phyloP scores from a whole-genome alignment of 2,113 vertebrate species.

The Xerus inauris region DNA sequence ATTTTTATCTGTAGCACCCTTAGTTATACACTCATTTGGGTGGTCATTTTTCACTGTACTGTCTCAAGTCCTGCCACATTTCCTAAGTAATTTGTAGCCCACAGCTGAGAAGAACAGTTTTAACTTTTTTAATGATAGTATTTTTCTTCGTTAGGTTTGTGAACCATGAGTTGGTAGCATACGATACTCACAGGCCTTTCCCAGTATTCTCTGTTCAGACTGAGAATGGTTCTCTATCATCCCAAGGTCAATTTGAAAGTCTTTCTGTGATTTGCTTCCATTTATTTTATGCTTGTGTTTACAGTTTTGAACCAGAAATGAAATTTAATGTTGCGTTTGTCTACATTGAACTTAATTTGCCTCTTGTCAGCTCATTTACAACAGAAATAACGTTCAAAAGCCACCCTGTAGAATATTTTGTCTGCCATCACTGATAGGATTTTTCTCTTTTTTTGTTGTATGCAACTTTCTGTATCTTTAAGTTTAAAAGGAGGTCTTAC shows the following conservation, averaged over 20 bases:
- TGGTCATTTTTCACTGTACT: conserved; percentile 73
- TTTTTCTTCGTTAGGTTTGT: conserved; percentile 81
- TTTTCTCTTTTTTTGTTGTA: conserved; percentile 42
- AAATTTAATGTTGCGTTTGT: conserved; percentile 81
- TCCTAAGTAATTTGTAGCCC: conserved; percentile 71
- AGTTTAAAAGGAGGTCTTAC: background rate
- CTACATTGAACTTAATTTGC: conserved; percentile 83
- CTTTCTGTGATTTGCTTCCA: conserved; percentile 80
- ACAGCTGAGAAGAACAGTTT: conserved; percentile 67
- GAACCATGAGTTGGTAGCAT: conserved; percentile 52
- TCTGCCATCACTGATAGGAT: conserved; percentile 57
- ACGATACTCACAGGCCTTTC: conserved; percentile 58
- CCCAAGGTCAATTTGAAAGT: conserved; percentile 84
- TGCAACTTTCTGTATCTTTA: conserved; percentile 15
- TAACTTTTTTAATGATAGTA: conserved; percentile 75
- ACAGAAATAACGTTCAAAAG: conserved; percentile 26
- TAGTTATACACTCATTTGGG: conserved; percentile 63
- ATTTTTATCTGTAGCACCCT: conserved; percentile 46
- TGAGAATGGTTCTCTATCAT: conserved; percentile 78
- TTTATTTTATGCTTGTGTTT: conserved; percentile 81
- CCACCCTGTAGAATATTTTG: conserved; percentile 66
- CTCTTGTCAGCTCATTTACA: conserved; percentile 79
- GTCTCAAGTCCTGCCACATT: conserved; percentile 55
- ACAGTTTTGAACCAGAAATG: conserved; percentile 80
- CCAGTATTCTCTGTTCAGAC: conserved; percentile 58